Base-by-base conservation (phyloP, 2,888 invertebrate genomes). In the Microchrysa polita region DNA sequence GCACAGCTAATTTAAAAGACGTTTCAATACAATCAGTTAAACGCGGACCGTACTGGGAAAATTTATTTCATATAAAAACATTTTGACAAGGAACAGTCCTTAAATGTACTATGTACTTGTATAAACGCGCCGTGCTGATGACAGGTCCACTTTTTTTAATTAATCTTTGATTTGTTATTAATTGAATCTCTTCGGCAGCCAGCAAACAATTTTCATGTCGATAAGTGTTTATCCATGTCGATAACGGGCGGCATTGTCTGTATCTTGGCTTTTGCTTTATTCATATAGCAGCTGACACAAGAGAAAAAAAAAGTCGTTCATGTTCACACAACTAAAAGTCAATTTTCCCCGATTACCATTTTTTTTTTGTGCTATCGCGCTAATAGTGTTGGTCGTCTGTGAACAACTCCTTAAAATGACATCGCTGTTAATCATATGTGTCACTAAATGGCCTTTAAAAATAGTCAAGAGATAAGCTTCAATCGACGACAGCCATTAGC, bases 391-490 rank as follows among this genome's bases (percentile, higher is more conserved):
- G 27, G 4, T 7, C 27, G 27, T 34, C 48, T 4, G 16, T 10
- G 55, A 20, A 20, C 18, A 20, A 16, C 55, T 18, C 10, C 55
- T 55, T 55, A 55, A 55, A 55, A 20, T 20, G 55, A 14, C 42
- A 65, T 34, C 65, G 65, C 65, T 44, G 65, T 65, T 65, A 48
- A 65, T 65, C 65, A 65, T 48, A 65, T 65, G 65, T 65, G 65
- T 65, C 65, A 65, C 65, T 65, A 65, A 65, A 22, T 65, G 65
- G 48, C 65, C 34, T 65, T 65, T 65, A 65, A 23, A 48, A 65
- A 65, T 48, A 48, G 48, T 20, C 44, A 48, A 44, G 22, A 65
- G 65, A 65, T 65, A 65, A 65, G 65, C 65, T 42, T 44, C 44
- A 65, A 65, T 65, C 7, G 48, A n/a, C n/a, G n/a, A 42, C 27